Percentiles rank a stretch among this genome's conserved stretches.
Evolutionary conservation across 2,797 vertebrate species (phyloP).

Genomic region (Anas acuta): DNA sequence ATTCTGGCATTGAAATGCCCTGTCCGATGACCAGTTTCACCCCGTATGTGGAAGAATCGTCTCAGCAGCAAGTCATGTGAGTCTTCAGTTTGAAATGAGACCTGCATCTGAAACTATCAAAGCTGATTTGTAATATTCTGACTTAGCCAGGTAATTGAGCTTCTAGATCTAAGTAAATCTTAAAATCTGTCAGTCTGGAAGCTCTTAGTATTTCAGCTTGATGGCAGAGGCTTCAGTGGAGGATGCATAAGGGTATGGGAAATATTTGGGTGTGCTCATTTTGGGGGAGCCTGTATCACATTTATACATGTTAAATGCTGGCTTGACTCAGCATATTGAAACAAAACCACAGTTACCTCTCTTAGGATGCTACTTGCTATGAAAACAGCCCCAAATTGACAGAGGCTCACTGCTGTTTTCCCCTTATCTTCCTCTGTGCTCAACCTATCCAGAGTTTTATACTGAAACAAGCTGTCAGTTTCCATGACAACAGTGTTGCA

Average conservation of each 20-base stretch:
- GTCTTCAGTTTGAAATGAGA: slow-evolving; percentile 55
- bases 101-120: neutral
- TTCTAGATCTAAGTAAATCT: neutral
- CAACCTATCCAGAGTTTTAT: neutral
- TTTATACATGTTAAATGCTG: neutral
- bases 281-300: neutral
- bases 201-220: neutral
- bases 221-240: neutral
- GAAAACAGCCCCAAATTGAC: neutral
- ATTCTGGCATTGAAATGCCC: neutral
- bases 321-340: neutral
- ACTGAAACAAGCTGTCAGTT: slow-evolving; percentile 7
- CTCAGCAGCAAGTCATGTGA: slow-evolving; percentile 89
- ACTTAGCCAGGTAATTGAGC: neutral
- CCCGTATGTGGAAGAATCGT: slow-evolving; percentile 91
- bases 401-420: neutral
- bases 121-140: neutral
- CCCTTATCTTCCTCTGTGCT: neutral
- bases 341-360: neutral
- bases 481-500: slow-evolving; percentile 42
- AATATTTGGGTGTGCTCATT: neutral
- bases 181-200: neutral
- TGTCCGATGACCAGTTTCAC: slow-evolving; percentile 80
- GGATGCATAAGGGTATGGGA: neutral
- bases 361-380: neutral